These are phyloP conservation scores for Sylvia borin DNA, from an alignment of 2,797 vertebrate genomes.

Conservation along the genomic window DNA sequence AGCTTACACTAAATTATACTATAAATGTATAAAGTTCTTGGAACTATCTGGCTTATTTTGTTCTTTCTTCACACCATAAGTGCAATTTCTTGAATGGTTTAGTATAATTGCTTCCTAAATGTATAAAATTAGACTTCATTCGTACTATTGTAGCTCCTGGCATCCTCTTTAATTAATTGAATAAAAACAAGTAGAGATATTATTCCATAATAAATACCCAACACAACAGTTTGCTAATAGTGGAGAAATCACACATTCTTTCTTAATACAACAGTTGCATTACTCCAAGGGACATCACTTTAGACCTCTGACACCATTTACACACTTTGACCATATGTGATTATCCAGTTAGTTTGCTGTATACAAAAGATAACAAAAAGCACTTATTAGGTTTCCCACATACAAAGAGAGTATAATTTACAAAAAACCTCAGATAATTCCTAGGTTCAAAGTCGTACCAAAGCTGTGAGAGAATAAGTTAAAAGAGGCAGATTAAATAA, in stretches of 20 bases:
- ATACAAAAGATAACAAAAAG: neutral
- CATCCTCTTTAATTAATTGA: neutral
- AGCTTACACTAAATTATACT: neutral
- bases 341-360: neutral
- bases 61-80: neutral
- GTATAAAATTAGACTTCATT: neutral
- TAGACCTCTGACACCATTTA: neutral
- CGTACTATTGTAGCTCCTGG: neutral
- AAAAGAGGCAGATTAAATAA: neutral
- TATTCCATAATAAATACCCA: neutral
- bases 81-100: neutral
- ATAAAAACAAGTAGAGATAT: neutral
- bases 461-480: neutral
- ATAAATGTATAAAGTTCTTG: neutral
- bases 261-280: neutral
- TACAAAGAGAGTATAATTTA: neutral
- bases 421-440: neutral
- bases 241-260: neutral
- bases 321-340: neutral
- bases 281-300: neutral
- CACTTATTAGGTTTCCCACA: neutral
- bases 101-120: neutral
- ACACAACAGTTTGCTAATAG: neutral
- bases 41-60: neutral
- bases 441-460: neutral